Evolutionary conservation across 2,113 vertebrate species (phyloP).

Genomic region (Bungarus multicinctus): DNA sequence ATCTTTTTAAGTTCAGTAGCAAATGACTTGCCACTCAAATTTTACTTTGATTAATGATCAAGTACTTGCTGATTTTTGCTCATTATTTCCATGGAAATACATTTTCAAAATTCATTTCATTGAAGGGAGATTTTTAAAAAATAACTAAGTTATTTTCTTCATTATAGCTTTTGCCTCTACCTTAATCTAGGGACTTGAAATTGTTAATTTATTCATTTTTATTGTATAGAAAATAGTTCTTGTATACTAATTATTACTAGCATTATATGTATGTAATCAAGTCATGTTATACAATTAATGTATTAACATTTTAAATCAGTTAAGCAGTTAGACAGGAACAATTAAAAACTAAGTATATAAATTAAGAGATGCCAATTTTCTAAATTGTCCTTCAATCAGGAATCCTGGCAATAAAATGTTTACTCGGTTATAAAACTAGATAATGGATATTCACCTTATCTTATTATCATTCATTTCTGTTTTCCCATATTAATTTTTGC

Average conservation of each 20-base stretch:
- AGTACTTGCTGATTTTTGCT: conserved; percentile 35
- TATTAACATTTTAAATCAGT: neutral
- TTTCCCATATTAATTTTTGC: neutral
- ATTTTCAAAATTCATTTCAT: conserved; percentile 1
- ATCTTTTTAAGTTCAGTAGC: neutral
- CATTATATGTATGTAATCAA: neutral
- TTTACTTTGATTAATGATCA: conserved; percentile 57
- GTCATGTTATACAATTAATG: neutral
- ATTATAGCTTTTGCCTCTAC: neutral
- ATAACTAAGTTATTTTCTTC: neutral
- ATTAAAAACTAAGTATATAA: neutral
- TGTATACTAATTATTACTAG: neutral
- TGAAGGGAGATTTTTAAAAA: neutral
- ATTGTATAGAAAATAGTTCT: neutral
- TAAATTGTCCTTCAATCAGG: neutral
- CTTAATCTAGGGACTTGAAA: neutral
- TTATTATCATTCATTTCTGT: neutral
- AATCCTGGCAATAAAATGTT: neutral
- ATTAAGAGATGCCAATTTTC: neutral
- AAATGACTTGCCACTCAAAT: conserved; percentile 30
- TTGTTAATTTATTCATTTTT: neutral
- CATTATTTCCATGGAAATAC: neutral
- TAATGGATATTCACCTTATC: neutral
- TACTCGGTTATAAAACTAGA: neutral
- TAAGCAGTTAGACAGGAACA: neutral